Base-by-base conservation (phyloP, 2,888 invertebrate genomes). In the Tineola bisselliella region DNA sequence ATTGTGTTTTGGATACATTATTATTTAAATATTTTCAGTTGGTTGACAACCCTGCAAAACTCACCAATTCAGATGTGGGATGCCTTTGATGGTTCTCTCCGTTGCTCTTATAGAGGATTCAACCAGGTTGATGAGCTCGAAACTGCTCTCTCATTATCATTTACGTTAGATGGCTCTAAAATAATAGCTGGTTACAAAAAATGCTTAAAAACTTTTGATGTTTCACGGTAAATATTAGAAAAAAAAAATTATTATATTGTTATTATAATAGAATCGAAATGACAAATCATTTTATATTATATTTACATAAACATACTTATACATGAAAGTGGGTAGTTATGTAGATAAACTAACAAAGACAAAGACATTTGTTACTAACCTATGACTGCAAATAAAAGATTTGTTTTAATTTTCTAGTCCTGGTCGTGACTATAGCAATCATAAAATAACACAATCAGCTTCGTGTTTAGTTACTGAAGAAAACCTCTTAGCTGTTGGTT, bases 21-120 rank as follows among this genome's bases (percentile, higher is more conserved):
- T 13, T 25, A 2, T n/a, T n/a, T n/a, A 2, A 43, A 43, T 56
- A n/a, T 59, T 84, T 88, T 56, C 73, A 95, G 95, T 74, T 94
- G 98, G 90, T 76, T 94, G 12, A 93, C 94, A 62, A 93, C 96
- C 3, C 91, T 93, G 67, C 92, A 93, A 72, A 93, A 94, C 76
- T 93, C 93, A 60, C 98, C 98, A 0, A 89, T 97, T 59, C 97
- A 98, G 74, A 88, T 98, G 81, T 98, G 96, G 95, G 97, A 98
- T 88, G 97, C 97, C 0, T 95, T 93, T 77, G 91, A 92, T 64
- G 97, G 97, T 0, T 88, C 91, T 54, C 79, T 97, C 59, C 84
- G 94, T 63, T 93, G 94, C 69, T 92, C 94, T 0, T 98, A 97
- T 73, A 77, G 91, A 65, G 92, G 92, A 0, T 92, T 89, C 68